Evolutionary conservation across 2,888 invertebrate species (phyloP), one percentile per base, ranked within the genome.

Genomic region (Tachystola acroxantha): DNA sequence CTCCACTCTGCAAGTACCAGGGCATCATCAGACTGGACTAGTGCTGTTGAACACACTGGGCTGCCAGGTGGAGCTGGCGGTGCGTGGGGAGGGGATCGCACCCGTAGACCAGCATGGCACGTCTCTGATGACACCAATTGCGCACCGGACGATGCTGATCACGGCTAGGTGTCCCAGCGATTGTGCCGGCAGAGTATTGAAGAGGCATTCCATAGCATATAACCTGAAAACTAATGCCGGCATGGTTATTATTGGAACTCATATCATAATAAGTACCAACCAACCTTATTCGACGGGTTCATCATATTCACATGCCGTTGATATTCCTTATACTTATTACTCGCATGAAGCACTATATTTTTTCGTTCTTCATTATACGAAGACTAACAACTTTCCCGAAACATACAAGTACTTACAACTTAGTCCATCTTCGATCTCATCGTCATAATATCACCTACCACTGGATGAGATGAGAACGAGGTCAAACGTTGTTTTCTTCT

Each of bases 31-130:
- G 39, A 78, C 90, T 0, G 89, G 90, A 0, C 50, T 93, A 31
- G 89, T 91, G 40, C 63, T 92, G 14, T 71, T 93, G 49, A 93
- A 93, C 61, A 89, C 90, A 0, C 64, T 92, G 9, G 88, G 85
- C 0, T 93, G 93, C 53, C 64, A 84, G 1, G 62, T 92, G 7
- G 81, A 79, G 13, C 43, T 79, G 34, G 46, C 64, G 0, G 67
- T 84, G 31, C 48, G 45, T 1, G 79, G 74, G 0, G 70, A 74
- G 39, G 79, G 77, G 0, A 42, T 72, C 1, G 75, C 67, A 0
- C 47, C 68, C 0, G 68, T 84, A 10, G 82, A 78, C 25, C 47
- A 53, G n/a, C 66, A 64, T 25, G 84, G 82, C 2, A 82, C 84
- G 0, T 75, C 75, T 0, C 64, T 85, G 2, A 69, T 85, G 64